These are phyloP conservation scores for Bucco capensis DNA, from an alignment of 2,113 vertebrate species.

Conservation along the genomic window DNA sequence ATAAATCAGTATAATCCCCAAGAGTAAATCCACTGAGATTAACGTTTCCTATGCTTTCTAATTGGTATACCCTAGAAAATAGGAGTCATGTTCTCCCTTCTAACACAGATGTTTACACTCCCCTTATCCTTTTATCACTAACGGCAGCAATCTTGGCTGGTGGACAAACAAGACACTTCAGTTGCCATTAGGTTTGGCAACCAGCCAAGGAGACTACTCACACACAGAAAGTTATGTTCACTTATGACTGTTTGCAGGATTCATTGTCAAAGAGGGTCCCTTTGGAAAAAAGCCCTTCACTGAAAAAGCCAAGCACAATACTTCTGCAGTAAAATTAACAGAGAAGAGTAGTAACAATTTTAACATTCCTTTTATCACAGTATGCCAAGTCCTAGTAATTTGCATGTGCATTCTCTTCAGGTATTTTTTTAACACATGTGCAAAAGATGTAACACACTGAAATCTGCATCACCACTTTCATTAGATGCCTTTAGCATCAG, in stretches of 20 bases:
- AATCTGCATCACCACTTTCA: neutral
- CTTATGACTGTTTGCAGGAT: neutral
- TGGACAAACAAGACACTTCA: slow-evolving; percentile 48
- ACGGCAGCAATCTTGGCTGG: slow-evolving; percentile 42
- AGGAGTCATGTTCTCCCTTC: neutral
- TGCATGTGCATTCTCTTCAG: neutral
- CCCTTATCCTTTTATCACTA: slow-evolving; percentile 34
- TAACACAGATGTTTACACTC: slow-evolving; percentile 49
- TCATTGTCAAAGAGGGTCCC: neutral
- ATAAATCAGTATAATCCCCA: slow-evolving; percentile 1
- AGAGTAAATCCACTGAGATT: neutral
- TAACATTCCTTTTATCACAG: neutral
- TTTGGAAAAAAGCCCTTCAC: neutral
- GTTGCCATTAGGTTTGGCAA: slow-evolving; percentile 24
- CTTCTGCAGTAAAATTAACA: neutral
- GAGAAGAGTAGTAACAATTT: neutral
- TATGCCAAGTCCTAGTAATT: neutral
- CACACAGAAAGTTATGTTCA: neutral
- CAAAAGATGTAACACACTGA: neutral
- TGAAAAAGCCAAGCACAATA: neutral
- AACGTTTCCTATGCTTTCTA: slow-evolving; percentile 13
- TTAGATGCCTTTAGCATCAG: neutral
- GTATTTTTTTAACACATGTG: neutral
- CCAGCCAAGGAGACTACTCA: neutral
- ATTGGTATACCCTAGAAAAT: neutral